Percentiles rank a stretch among this genome's conserved stretches.
Conservation (phyloP, 1,140 invertebrate species). For the Achatina immaculata region DNA sequence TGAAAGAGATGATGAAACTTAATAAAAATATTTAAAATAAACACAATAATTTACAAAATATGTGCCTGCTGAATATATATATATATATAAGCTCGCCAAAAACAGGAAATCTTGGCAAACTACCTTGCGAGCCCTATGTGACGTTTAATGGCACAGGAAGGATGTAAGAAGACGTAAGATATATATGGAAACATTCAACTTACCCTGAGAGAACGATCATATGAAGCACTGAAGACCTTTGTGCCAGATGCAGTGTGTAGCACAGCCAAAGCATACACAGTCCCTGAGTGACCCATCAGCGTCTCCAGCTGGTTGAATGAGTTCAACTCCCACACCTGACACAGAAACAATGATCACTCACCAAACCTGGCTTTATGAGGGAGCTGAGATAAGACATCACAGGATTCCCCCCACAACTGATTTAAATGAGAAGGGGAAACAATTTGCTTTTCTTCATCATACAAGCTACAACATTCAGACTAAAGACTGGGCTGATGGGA, state of each 20-base stretch:
- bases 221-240: conserved; percentile 71
- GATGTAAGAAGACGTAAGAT: neutral
- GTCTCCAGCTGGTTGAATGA: conserved; percentile 63
- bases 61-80: neutral
- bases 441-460: too few species aligned
- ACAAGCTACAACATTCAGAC: too few species aligned
- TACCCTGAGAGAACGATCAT: conserved; percentile 68
- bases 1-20: neutral
- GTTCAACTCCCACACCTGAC: conserved; percentile 67
- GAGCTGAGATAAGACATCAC: too few species aligned
- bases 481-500: too few species aligned
- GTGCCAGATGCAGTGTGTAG: conserved; percentile 65
- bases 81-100: neutral
- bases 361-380: too few species aligned
- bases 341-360: neutral
- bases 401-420: too few species aligned
- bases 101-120: too few species aligned
- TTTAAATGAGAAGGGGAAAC: too few species aligned
- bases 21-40: neutral
- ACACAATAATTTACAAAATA: neutral
- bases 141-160: too few species aligned
- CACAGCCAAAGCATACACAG: conserved; percentile 66
- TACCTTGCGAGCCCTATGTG: too few species aligned
- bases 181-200: conserved; percentile 42
- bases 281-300: conserved; percentile 67